Conservation (phyloP, 2,888 invertebrate genomes). For the Chalcosyrphus nemorum region DNA sequence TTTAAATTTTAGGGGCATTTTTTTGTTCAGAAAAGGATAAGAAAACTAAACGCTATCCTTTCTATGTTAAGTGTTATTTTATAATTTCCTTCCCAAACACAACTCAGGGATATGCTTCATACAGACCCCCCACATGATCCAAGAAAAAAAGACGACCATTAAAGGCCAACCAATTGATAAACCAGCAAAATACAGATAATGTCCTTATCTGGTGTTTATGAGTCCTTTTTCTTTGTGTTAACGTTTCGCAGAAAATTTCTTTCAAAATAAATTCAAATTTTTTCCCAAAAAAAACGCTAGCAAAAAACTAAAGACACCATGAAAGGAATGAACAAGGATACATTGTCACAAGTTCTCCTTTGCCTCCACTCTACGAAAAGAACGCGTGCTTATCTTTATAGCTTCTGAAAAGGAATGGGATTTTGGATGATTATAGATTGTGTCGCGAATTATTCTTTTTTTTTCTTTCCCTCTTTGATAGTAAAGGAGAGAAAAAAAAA, state of each 20-base stretch:
- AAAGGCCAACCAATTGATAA: slow-evolving; percentile 34
- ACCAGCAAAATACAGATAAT: slow-evolving; percentile 33
- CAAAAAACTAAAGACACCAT: not conserved
- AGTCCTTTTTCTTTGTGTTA: slow-evolving; percentile 17
- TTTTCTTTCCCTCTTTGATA: slow-evolving; percentile 20
- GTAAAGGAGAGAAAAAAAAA: slow-evolving; percentile 7
- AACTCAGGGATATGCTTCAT: not conserved
- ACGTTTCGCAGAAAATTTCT: not conserved
- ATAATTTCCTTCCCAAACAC: slow-evolving; percentile 43
- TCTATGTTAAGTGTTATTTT: slow-evolving; percentile 22
- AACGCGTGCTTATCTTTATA: slow-evolving; percentile 59
- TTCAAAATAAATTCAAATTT: not conserved
- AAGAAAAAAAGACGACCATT: slow-evolving; percentile 5
- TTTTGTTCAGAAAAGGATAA: not conserved
- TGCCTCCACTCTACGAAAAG: not conserved
- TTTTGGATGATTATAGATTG: slow-evolving; percentile 56
- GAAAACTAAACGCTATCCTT: not conserved
- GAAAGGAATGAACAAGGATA: slow-evolving; percentile 19
- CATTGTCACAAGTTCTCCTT: slow-evolving; percentile 24
- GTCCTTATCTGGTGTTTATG: slow-evolving; percentile 50
- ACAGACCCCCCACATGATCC: not conserved
- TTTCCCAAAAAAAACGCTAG: not conserved
- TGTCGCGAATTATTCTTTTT: slow-evolving; percentile 37
- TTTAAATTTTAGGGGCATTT: too few relatives aligned
- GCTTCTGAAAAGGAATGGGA: slow-evolving; percentile 50